These are phyloP conservation scores for Eupelmus urozonus DNA, from an alignment of 2,888 invertebrate genomes.

Conservation along the genomic window DNA sequence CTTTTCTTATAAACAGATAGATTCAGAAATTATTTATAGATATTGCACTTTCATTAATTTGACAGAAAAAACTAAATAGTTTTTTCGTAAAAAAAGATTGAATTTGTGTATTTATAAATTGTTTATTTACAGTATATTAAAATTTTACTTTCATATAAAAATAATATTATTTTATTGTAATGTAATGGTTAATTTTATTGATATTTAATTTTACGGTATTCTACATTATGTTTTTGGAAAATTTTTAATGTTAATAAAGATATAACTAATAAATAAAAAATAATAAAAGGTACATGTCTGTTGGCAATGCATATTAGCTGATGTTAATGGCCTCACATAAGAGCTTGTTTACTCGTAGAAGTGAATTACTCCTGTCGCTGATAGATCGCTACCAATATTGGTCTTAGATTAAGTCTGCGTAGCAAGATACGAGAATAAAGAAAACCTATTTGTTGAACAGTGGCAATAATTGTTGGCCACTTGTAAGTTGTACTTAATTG, in stretches of 20 bases:
- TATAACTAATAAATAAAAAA: constrained; percentile 12
- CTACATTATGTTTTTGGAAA: no score
- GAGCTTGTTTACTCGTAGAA: constrained; percentile 51
- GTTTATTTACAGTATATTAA: no score
- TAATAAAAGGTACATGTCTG: constrained; percentile 36
- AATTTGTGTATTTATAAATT: no score
- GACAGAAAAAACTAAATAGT: no score
- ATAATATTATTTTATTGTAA: not conserved
- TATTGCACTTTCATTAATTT: no score
- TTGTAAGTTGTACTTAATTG: constrained; percentile 70
- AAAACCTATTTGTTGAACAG: constrained; percentile 70
- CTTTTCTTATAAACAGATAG: constrained; percentile 51
- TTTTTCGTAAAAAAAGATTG: no score
- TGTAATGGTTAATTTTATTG: not conserved
- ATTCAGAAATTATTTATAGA: no score
- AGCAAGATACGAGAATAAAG: constrained; percentile 60
- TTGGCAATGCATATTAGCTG: constrained; percentile 40
- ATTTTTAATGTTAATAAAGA: constrained; percentile 24
- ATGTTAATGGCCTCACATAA: constrained; percentile 49
- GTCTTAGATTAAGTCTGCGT: constrained; percentile 68
- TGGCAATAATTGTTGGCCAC: constrained; percentile 70
- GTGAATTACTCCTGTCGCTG: constrained; percentile 65
- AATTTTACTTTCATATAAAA: no score
- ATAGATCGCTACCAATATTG: constrained; percentile 66
- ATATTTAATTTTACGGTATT: no score